phyloP scores from a whole-genome alignment of 1,140 invertebrate genomes.

The Globodera rostochiensis region DNA sequence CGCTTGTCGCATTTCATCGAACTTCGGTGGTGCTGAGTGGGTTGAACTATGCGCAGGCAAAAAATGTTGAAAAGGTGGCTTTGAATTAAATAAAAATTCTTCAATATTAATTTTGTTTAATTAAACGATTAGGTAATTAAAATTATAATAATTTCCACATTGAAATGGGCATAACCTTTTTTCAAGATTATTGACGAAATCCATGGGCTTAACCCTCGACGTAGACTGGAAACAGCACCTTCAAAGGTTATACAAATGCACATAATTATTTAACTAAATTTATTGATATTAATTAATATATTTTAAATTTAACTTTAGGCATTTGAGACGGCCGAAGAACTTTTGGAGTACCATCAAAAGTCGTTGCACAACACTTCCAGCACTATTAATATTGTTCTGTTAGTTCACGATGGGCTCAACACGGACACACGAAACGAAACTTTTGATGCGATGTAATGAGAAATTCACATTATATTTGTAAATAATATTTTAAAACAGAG shows the following conservation, averaged over 20 bases:
- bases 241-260: conserved; percentile 10
- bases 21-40: conserved; percentile 24
- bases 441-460: conserved; percentile 23
- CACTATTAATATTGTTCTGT: conserved; percentile 29
- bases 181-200: conserved; percentile 26
- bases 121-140: not conserved
- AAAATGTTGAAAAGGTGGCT: conserved; percentile 23
- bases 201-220: conserved; percentile 1
- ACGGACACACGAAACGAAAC: conserved; percentile 28
- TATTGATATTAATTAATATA: not conserved
- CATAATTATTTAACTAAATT: not conserved
- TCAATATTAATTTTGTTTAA: not conserved
- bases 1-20: conserved; percentile 28
- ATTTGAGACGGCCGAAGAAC: not conserved
- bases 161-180: not conserved
- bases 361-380: not conserved
- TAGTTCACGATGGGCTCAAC: conserved; percentile 32
- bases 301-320: not conserved
- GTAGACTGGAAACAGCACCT: conserved; percentile 23
- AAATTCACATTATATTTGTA: conserved; percentile 4
- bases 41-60: conserved; percentile 13
- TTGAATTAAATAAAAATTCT: not conserved
- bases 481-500: conserved; percentile 4
- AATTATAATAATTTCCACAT: not conserved
- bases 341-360: not conserved